Evolutionary conservation across 2,888 invertebrate genomes (phyloP), one percentile per base, ranked within the genome.

Genomic region (Artemia sinica): DNA sequence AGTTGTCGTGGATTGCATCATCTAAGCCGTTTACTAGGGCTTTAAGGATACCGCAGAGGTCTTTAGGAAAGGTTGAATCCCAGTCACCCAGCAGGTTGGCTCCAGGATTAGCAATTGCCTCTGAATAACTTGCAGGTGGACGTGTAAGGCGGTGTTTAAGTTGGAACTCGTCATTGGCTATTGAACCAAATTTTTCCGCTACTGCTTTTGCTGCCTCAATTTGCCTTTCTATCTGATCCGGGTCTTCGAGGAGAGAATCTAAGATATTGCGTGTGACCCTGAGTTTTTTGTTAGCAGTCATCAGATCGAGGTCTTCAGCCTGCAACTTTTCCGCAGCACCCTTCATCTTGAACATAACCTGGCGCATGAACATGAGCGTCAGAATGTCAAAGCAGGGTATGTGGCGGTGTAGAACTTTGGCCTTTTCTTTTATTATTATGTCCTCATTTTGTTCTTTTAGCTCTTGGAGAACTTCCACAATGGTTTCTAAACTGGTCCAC

Each of bases 1-100:
- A 58, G 63, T 58, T 58, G 58, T 58, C 58, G 58, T 58, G 7
- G 58, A 58, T 58, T 58, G 58, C 58, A 58, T 58, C 58, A 58
- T 58, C 58, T 8, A 58, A 58, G 9, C 58, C 58, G 14, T 58
- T 58, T 8, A 58, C 58, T 8, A 58, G 14, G 58, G 14, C 14
- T 58, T 8, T 58, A 14, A 58, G 58, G 58, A 8, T 9, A 8
- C 58, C 8, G 58, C 8, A 58, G 14, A 58, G 58, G 0, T 58
- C 8, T 9, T 9, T 9, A 2, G 11, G 2, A 58, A 10, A 58
- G 63, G 10, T 10, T 1, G 63, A 58, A 10, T 58, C 10, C 63
- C 63, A 58, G 63, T 58, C 63, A 28, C 8, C 28, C 63, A 58
- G 63, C 9, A 10, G 28, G n/a, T 10, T 28, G 63, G 63, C 63